phyloP scores from a whole-genome alignment of 2,888 invertebrate species.

The Busseola fusca region DNA sequence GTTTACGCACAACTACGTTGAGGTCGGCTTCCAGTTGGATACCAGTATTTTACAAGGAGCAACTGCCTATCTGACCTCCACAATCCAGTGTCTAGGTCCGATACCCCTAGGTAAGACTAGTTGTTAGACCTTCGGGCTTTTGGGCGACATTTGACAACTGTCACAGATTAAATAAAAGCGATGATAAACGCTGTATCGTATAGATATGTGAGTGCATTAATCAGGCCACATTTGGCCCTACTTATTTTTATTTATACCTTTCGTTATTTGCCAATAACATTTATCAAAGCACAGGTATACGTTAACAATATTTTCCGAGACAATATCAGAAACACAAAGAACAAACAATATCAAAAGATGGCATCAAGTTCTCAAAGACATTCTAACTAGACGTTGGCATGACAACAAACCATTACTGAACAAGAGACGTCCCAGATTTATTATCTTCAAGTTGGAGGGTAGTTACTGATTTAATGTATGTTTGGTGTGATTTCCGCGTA shows the following conservation, averaged over 20 bases:
- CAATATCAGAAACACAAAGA: constrained; percentile 32
- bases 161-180: not conserved
- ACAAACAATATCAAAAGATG: constrained; percentile 40
- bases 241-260: not conserved
- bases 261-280: not conserved
- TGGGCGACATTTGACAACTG: not conserved
- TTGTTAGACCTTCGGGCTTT: not conserved
- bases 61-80: not conserved
- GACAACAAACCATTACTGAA: constrained; percentile 40
- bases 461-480: constrained; percentile 16
- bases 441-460: constrained; percentile 23
- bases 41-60: not conserved
- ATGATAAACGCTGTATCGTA: not conserved
- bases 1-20: too few species aligned
- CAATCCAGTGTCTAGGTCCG: not conserved
- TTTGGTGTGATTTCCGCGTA: constrained; percentile 11
- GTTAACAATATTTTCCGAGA: not conserved
- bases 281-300: not conserved
- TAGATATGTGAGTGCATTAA: not conserved
- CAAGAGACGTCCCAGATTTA: constrained; percentile 37
- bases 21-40: too few species aligned
- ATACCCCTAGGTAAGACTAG: not conserved
- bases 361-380: constrained; percentile 46
- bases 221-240: not conserved
- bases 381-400: constrained; percentile 49